These are phyloP conservation scores for Diacarnus erythraeanus DNA, from an alignment of 37 sponge, comb jelly and placozoan species.

Conservation along the genomic window DNA sequence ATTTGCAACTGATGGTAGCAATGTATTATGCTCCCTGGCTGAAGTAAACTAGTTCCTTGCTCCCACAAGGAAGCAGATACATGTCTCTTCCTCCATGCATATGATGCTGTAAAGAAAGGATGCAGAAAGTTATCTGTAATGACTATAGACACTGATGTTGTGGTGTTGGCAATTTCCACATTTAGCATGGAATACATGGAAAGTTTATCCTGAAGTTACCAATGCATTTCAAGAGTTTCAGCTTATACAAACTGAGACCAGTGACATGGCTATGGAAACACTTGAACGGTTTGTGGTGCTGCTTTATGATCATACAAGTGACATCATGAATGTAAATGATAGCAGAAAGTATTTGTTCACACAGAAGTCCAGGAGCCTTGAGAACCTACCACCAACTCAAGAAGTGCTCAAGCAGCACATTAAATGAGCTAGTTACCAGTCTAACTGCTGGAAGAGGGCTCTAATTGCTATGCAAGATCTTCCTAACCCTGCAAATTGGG, in stretches of 20 bases:
- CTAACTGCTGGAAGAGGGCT: not conserved
- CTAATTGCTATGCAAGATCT: not conserved
- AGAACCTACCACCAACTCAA: not conserved
- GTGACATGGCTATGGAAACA: not conserved
- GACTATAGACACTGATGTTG: not conserved
- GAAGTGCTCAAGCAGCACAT: not conserved
- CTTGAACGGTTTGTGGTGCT: not conserved
- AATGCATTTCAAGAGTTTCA: not conserved
- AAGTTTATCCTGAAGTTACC: not conserved
- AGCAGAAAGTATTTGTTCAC: not conserved
- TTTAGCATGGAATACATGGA: not conserved
- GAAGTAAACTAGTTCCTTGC: constrained; percentile 9
- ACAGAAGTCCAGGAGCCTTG: not conserved
- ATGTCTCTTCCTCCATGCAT: not conserved
- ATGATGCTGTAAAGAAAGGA: not conserved
- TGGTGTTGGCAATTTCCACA: not conserved
- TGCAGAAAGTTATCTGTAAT: not conserved
- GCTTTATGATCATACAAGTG: not conserved
- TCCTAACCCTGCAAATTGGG: not conserved
- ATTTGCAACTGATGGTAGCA: not conserved
- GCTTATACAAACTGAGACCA: not conserved
- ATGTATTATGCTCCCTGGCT: too few relatives aligned
- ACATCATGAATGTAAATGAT: not conserved
- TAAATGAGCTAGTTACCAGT: not conserved
- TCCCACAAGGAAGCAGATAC: constrained; percentile 7